Evolutionary conservation across 1,140 invertebrate species (phyloP).

Genomic region (Sitobion miscanthi): DNA sequence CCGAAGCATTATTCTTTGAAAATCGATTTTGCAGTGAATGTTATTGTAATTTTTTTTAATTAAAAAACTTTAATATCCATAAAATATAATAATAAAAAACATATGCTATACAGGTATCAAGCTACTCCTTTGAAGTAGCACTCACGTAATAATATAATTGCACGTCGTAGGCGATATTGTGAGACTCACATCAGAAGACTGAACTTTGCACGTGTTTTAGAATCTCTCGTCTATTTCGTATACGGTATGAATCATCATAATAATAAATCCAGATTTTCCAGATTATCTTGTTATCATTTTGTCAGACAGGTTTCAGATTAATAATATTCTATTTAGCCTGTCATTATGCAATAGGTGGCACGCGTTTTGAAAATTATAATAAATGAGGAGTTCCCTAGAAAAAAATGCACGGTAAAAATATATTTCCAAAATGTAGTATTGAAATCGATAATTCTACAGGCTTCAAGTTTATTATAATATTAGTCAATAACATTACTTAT

Average conservation of each 20-base stretch:
- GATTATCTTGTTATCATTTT: not conserved
- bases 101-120: not conserved
- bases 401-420: not conserved
- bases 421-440: not conserved
- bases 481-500: not conserved
- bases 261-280: not conserved
- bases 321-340: not conserved
- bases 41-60: not conserved
- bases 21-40: not conserved
- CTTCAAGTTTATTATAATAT: too few relatives aligned
- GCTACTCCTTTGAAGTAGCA: not conserved
- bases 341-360: not conserved
- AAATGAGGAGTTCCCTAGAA: not conserved
- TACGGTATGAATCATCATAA: not conserved
- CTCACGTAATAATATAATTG: not conserved
- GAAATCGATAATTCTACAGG: too few relatives aligned
- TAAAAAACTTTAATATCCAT: not conserved
- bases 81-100: not conserved
- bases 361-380: not conserved
- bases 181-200: not conserved
- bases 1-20: not conserved
- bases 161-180: not conserved
- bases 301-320: not conserved
- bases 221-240: not conserved
- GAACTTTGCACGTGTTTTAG: not conserved